Evolutionary conservation across 2,888 invertebrate species (phyloP).

Genomic region (Gymnoscelis rufifasciata): DNA sequence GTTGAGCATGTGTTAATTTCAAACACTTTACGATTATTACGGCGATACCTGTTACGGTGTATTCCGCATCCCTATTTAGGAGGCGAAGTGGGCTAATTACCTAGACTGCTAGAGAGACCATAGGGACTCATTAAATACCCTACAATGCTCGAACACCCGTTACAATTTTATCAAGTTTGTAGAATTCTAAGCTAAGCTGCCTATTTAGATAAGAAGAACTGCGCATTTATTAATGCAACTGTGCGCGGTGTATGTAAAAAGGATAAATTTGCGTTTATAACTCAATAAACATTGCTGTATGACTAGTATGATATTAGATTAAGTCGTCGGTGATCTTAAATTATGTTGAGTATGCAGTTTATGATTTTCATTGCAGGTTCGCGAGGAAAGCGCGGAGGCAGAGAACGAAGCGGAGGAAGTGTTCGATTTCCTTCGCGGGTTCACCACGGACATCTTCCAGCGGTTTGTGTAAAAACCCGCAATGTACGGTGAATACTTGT

Average conservation of each 20-base stretch:
- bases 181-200: conserved; percentile 7
- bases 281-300: conserved; percentile 3
- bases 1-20: conserved; percentile 23
- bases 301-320: conserved; percentile 12
- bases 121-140: conserved; percentile 20
- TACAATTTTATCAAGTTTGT: conserved; percentile 20
- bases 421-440: conserved; percentile 61
- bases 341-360: conserved; percentile 17
- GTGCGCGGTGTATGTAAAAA: neutral
- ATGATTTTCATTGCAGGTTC: conserved; percentile 41
- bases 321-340: conserved; percentile 18
- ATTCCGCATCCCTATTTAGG: conserved; percentile 20
- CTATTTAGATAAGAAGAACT: conserved; percentile 5
- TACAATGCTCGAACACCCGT: conserved; percentile 16
- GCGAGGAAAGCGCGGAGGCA: conserved; percentile 37
- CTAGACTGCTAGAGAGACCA: conserved; percentile 11
- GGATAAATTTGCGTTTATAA: neutral
- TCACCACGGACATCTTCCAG: conserved; percentile 66
- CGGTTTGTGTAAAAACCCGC: conserved; percentile 49
- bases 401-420: conserved; percentile 56
- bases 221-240: neutral
- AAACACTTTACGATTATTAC: conserved; percentile 24
- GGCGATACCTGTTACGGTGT: conserved; percentile 19
- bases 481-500: conserved; percentile 10
- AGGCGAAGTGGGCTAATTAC: conserved; percentile 24